Evolutionary conservation across 2,113 vertebrate species (phyloP).

Genomic region (Athene noctua): DNA sequence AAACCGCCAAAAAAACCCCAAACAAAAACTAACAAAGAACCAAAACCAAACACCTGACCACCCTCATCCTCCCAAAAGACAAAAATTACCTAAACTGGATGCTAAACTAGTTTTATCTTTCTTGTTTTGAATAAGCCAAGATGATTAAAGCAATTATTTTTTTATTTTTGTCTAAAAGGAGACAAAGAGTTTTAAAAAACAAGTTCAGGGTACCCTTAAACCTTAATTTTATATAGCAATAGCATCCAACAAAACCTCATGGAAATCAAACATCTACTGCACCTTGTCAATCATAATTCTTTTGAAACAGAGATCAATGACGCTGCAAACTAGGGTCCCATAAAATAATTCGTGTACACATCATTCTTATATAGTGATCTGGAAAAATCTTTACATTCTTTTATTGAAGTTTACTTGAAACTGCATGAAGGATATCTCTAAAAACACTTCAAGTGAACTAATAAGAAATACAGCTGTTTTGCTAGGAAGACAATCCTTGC

Average conservation of each 20-base stretch:
- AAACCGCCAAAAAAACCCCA: not conserved
- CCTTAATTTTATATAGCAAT: not conserved
- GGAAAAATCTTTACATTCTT: not conserved
- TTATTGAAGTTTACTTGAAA: not conserved
- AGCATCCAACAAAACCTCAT: not conserved
- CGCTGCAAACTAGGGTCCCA: not conserved
- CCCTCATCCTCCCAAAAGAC: not conserved
- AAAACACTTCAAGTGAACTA: not conserved
- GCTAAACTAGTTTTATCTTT: not conserved
- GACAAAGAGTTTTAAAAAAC: not conserved
- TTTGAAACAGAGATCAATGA: not conserved
- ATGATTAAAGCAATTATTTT: not conserved
- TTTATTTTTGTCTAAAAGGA: not conserved
- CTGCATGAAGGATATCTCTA: not conserved
- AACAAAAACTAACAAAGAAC: not conserved
- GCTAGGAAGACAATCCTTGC: not conserved
- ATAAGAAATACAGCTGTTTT: not conserved
- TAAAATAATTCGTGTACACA: fast-evolving
- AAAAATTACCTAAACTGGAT: not conserved
- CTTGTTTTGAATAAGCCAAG: not conserved
- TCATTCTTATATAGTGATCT: not conserved
- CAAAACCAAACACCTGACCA: not conserved
- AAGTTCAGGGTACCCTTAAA: not conserved
- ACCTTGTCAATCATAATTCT: not conserved
- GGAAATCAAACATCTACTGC: not conserved